Conservation (phyloP, 2,113 vertebrate species). For the Ranitomeya imitator region DNA sequence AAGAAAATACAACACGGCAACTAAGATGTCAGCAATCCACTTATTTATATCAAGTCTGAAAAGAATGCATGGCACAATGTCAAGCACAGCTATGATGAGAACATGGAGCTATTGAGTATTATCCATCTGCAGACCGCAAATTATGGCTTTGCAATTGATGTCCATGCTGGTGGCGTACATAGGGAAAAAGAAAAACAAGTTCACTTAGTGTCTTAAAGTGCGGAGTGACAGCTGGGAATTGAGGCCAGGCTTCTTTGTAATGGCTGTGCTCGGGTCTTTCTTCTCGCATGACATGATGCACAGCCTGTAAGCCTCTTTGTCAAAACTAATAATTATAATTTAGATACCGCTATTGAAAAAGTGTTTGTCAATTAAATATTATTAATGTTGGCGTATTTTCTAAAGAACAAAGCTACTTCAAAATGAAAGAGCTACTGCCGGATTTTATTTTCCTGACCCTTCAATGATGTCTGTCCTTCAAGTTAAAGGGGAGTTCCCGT, state of each 20-base stretch:
- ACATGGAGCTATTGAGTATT: slow-evolving; percentile 27
- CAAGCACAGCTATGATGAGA: slow-evolving; percentile 36
- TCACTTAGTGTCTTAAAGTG: slow-evolving; percentile 21
- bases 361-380: slow-evolving; percentile 19
- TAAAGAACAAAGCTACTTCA: background rate
- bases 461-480: background rate
- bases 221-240: slow-evolving; percentile 10
- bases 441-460: background rate
- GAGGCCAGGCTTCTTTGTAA: slow-evolving; percentile 15
- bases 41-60: slow-evolving; percentile 41
- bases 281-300: slow-evolving; percentile 18
- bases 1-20: slow-evolving; percentile 31
- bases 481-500: background rate
- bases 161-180: slow-evolving; percentile 17
- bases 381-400: slow-evolving; percentile 1
- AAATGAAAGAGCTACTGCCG: background rate
- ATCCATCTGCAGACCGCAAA: slow-evolving; percentile 29
- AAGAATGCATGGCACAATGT: slow-evolving; percentile 37
- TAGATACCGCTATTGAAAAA: background rate
- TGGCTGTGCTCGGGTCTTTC: background rate
- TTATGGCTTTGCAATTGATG: slow-evolving; percentile 36
- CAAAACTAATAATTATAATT: slow-evolving; percentile 14
- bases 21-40: slow-evolving; percentile 42
- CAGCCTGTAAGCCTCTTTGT: slow-evolving; percentile 9
- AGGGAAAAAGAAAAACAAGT: slow-evolving; percentile 3